Percentiles rank a stretch among this genome's conserved stretches.
Evolutionary conservation across 2,113 vertebrate genomes (phyloP).

Genomic region (Cervus canadensis): DNA sequence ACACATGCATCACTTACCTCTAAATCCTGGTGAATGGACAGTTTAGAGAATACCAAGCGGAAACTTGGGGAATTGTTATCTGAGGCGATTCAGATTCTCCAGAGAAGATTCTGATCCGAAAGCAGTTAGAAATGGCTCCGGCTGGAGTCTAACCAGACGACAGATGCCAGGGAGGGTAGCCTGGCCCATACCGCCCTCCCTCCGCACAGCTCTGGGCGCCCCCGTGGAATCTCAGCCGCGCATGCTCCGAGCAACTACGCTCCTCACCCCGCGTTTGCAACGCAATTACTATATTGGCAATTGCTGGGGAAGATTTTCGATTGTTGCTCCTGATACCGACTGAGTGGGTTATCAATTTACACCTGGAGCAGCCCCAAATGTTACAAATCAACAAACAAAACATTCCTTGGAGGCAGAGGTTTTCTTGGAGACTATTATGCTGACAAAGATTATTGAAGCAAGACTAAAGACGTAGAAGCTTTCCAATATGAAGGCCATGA

Average conservation of each 20-base stretch:
- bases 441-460: constrained; percentile 93
- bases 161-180: background rate
- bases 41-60: background rate
- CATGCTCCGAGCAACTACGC: fast-evolving
- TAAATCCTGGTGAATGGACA: background rate
- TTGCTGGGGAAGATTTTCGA: constrained; percentile 91
- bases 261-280: fast-evolving
- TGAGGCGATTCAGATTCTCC: background rate
- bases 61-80: background rate
- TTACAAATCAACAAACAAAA: constrained; percentile 91
- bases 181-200: fast-evolving
- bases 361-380: constrained; percentile 91
- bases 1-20: background rate
- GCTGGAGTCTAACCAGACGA: background rate
- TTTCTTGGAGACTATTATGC: constrained; percentile 92
- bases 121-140: background rate
- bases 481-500: constrained; percentile 94
- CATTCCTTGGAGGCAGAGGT: constrained; percentile 88
- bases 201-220: too few relatives aligned
- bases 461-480: constrained; percentile 97
- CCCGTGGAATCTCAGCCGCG: fast-evolving
- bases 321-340: constrained; percentile 92
- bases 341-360: constrained; percentile 92
- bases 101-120: fast-evolving
- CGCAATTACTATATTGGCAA: constrained; percentile 84